A percentile compares a stretch with the other conserved stretches of the same genome.
Evolutionary conservation across 2,888 invertebrate genomes (phyloP).

Genomic region (Agrotis segetum): DNA sequence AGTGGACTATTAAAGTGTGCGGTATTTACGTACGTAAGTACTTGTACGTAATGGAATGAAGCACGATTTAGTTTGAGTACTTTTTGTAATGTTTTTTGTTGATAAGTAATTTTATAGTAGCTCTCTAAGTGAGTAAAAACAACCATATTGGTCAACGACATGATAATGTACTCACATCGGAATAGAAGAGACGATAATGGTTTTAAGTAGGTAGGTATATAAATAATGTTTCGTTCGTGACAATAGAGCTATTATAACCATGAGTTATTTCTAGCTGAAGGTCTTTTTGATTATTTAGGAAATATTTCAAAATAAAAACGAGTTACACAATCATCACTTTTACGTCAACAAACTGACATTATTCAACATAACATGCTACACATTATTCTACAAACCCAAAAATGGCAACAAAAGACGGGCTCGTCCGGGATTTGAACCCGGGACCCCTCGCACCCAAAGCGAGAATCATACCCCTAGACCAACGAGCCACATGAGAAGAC

Average conservation of each 20-base stretch:
- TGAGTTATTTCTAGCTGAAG: slow-evolving; percentile 20
- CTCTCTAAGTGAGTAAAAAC: slow-evolving; percentile 10
- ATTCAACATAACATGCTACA: background rate
- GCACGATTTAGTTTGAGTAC: slow-evolving; percentile 6
- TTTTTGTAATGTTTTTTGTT: slow-evolving; percentile 26
- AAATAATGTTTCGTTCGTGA: slow-evolving; percentile 18
- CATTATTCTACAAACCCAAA: background rate
- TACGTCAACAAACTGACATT: background rate
- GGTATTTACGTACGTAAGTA: background rate
- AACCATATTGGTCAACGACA: slow-evolving; percentile 19
- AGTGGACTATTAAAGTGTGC: slow-evolving; percentile 26
- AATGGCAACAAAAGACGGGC: slow-evolving; percentile 75
- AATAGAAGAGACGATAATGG: slow-evolving; percentile 3
- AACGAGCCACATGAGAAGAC: slow-evolving; percentile 81
- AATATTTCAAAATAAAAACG: slow-evolving; percentile 1
- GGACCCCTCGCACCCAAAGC: slow-evolving; percentile 92
- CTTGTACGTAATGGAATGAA: slow-evolving; percentile 8
- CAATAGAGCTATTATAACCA: background rate
- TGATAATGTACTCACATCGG: slow-evolving; percentile 2
- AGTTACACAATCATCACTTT: background rate
- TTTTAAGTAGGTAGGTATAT: slow-evolving; percentile 7
- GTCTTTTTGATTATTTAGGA: background rate
- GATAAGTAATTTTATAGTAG: slow-evolving; percentile 2
- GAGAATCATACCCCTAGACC: slow-evolving; percentile 92
- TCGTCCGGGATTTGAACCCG: slow-evolving; percentile 92